A percentile compares a stretch with the other conserved stretches of the same genome.
Evolutionary conservation across 2,888 invertebrate species (phyloP).

Genomic region (Camptogramma bilineatum): DNA sequence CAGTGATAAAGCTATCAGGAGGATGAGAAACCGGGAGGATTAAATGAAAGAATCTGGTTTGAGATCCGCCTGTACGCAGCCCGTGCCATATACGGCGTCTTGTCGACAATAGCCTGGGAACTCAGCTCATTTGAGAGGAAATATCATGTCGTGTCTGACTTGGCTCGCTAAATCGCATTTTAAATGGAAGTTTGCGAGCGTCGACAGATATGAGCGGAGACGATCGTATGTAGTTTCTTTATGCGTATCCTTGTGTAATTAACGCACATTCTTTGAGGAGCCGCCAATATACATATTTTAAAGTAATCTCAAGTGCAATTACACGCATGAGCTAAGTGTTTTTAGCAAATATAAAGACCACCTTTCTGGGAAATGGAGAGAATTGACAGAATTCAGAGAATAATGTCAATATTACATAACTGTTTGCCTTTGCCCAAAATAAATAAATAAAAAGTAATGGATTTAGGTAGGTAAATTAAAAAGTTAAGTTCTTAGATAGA

Average conservation of each 20-base stretch:
- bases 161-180: slow-evolving; percentile 75
- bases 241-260: slow-evolving; percentile 42
- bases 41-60: slow-evolving; percentile 65
- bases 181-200: slow-evolving; percentile 66
- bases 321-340: slow-evolving; percentile 6
- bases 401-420: not conserved
- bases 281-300: slow-evolving; percentile 39
- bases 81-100: slow-evolving; percentile 75
- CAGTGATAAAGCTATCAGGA: slow-evolving; percentile 41
- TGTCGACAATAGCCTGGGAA: slow-evolving; percentile 83
- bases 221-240: slow-evolving; percentile 37
- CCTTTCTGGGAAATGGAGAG: slow-evolving; percentile 5
- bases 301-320: slow-evolving; percentile 32
- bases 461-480: no score
- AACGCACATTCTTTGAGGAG: slow-evolving; percentile 34
- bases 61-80: slow-evolving; percentile 73
- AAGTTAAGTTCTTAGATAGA: no score
- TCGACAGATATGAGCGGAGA: slow-evolving; percentile 56
- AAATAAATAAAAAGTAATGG: no score
- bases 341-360: slow-evolving; percentile 5
- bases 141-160: slow-evolving; percentile 72
- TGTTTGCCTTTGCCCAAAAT: no score
- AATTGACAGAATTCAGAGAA: no score
- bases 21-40: slow-evolving; percentile 47
- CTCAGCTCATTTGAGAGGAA: slow-evolving; percentile 83